Evolutionary conservation across 2,113 vertebrate genomes (phyloP), one percentile per base, ranked within the genome.

Genomic region (cattle (Bos taurus)): DNA sequence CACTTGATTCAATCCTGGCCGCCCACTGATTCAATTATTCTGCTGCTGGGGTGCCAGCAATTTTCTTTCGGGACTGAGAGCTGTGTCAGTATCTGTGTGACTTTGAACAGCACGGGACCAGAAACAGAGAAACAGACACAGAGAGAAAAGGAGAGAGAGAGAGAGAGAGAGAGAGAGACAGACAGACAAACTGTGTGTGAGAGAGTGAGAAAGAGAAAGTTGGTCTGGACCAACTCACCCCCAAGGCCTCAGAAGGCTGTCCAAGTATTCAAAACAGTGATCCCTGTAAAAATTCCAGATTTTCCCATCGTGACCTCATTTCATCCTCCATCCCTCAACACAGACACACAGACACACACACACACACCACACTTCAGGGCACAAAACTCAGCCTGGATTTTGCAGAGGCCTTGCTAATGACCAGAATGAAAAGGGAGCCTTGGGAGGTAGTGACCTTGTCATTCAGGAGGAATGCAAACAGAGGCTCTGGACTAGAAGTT

Each of bases 11-110:
- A 48, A 30, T 91, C 77, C 94, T 0, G 17, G 97, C 95, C 36
- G 14, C 98, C 96, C 2, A 95, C 94, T 8, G 97, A 95, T 94
- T 92, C 97, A 90, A 97, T 97, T 96, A 97, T 84, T 10, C 89
- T 78, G 84, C 95, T 13, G 89, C 93, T 11, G n/a, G 83, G 92
- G 90, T 43, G 93, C 86, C 26, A 10, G 93, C 89, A 94, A 96
- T 98, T 97, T 95, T 81, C 97, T 93, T 90, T 62, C 0, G 13
- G 83, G 89, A 56, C 80, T 23, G 86, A 93, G 94, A 26, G 17
- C 60, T 50, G 46, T 7, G 25, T 87, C 33, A 1, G 50, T 52
- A 25, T 83, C 81, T 30, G 17, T 64, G 80, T 95, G 96, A 86
- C 95, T 97, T 92, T 91, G 77, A 96, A 46, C 64, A 86, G 67